phyloP scores from a whole-genome alignment of 2,888 invertebrate genomes.

The Enchytraeus crypticus region DNA sequence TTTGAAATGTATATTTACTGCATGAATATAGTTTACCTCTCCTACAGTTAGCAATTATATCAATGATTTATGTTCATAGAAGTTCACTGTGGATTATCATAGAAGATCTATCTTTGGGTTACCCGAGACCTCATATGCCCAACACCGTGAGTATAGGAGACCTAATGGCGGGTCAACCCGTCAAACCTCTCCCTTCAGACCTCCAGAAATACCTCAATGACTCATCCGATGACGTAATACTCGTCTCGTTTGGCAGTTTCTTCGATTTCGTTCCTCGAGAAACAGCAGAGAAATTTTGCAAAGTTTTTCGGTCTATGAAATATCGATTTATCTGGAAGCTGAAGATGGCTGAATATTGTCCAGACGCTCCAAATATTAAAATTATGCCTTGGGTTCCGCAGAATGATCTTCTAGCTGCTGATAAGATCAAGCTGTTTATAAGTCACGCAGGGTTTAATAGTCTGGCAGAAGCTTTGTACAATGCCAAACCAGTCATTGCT shows the following conservation, averaged over 20 bases:
- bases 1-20: no score
- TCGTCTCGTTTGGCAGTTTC: constrained; percentile 17
- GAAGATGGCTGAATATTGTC: neutral
- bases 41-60: no score
- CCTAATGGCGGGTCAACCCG: constrained; percentile 1
- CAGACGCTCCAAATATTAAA: neutral
- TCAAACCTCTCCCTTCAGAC: neutral
- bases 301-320: constrained; percentile 1
- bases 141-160: constrained; percentile 6
- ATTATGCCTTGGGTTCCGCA: constrained; percentile 15
- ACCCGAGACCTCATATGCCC: constrained; percentile 10
- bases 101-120: constrained; percentile 9
- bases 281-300: constrained; percentile 10
- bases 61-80: no score
- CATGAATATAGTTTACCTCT: no score
- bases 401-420: constrained; percentile 15
- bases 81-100: constrained; percentile 4
- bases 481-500: constrained; percentile 12
- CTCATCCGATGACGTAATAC: neutral
- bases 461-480: constrained; percentile 10
- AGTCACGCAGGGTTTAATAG: constrained; percentile 16
- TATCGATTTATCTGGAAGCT: constrained; percentile 9
- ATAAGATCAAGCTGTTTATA: constrained; percentile 9
- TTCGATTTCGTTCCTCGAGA: constrained; percentile 6
- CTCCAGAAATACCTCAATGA: constrained; percentile 1